Evolutionary conservation across 92 coral and sea anemone species (phyloP).

Genomic region (Epizoanthus ramosus): DNA sequence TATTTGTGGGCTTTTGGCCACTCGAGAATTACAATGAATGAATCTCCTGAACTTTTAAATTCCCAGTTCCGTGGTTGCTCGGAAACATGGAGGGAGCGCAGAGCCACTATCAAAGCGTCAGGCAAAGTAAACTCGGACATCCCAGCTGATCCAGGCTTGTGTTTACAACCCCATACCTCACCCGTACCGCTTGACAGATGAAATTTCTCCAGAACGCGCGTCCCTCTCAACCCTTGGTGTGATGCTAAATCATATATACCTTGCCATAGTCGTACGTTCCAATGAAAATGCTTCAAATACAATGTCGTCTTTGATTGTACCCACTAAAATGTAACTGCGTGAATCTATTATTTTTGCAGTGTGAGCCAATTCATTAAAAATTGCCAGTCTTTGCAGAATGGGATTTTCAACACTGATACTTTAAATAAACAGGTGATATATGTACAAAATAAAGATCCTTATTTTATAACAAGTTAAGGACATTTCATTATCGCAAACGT

Average conservation of each 20-base stretch:
- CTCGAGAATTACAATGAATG: conserved; percentile 18
- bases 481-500: too few relatives aligned
- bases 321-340: background rate
- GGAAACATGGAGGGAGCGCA: conserved; percentile 22
- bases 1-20: conserved; percentile 16
- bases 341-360: background rate
- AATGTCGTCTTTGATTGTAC: conserved; percentile 14
- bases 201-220: background rate
- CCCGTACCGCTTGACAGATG: background rate
- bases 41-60: conserved; percentile 26
- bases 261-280: background rate
- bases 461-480: too few relatives aligned
- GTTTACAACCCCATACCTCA: background rate
- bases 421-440: too few relatives aligned
- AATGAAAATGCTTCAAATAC: background rate
- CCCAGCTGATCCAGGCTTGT: background rate
- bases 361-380: too few relatives aligned
- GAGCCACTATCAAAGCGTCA: conserved; percentile 16
- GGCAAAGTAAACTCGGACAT: conserved; percentile 22
- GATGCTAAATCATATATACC: background rate
- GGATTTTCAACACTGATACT: too few relatives aligned
- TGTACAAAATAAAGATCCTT: too few relatives aligned
- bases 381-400: too few relatives aligned
- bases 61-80: conserved; percentile 30
- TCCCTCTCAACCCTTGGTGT: background rate